These are phyloP conservation scores for Drosophila conformis DNA, from an alignment of 2,888 invertebrate species.

Conservation along the genomic window DNA sequence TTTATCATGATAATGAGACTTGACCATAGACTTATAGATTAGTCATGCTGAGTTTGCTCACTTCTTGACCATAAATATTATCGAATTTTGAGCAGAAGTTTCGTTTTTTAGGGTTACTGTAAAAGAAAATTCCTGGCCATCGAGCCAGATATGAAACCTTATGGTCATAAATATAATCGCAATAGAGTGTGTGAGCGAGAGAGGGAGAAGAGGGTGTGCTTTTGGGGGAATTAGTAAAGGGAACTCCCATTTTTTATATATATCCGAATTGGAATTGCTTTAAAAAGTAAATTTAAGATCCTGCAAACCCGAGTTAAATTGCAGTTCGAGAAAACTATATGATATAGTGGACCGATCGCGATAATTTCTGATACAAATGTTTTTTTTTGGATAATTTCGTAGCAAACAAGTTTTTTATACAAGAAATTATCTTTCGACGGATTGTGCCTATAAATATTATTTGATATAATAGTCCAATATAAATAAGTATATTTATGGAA, in stretches of 20 bases:
- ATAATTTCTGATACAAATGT: neutral
- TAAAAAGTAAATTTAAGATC: neutral
- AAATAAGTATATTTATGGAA: neutral
- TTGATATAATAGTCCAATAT: neutral
- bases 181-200: neutral
- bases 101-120: neutral
- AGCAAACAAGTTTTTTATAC: neutral
- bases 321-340: neutral
- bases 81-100: neutral
- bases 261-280: neutral
- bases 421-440: neutral
- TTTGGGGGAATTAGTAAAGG: neutral
- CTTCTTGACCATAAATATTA: slow-evolving; percentile 1
- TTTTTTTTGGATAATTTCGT: neutral
- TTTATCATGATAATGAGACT: slow-evolving; percentile 48
- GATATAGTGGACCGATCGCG: neutral
- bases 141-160: neutral
- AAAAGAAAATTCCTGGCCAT: neutral
- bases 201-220: neutral
- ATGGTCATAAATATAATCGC: neutral
- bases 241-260: neutral
- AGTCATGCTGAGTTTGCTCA: slow-evolving; percentile 40
- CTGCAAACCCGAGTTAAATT: neutral
- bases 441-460: neutral
- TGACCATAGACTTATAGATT: slow-evolving; percentile 42